A percentile compares a stretch with the other conserved stretches of the same genome.
phyloP scores from a whole-genome alignment of 2,888 invertebrate genomes.

The Herminia tarsipennalis region DNA sequence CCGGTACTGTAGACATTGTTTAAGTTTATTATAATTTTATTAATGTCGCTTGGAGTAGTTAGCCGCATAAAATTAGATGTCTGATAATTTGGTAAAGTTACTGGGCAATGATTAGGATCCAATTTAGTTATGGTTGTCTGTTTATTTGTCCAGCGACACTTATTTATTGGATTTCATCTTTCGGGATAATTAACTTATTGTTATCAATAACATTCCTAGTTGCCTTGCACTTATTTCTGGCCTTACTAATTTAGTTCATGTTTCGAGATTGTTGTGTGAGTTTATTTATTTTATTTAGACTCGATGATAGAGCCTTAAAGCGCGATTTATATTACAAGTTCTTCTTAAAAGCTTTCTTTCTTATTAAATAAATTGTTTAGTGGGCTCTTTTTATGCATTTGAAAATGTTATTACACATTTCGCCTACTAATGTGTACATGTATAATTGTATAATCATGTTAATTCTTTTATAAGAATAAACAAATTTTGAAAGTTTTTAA shows the following conservation, averaged over 20 bases:
- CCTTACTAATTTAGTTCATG: neutral
- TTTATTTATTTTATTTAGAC: neutral
- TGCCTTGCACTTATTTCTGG: neutral
- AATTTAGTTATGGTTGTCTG: neutral
- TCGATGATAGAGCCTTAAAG: neutral
- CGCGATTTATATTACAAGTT: neutral
- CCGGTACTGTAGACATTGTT: no score
- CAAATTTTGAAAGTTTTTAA: no score
- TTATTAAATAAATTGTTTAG: no score
- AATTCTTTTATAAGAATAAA: no score
- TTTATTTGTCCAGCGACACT: neutral
- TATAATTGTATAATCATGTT: no score
- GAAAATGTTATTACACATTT: no score
- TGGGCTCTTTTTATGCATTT: no score
- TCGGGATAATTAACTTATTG: neutral
- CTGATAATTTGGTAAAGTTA: neutral
- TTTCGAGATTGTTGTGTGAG: neutral
- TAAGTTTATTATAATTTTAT: neutral
- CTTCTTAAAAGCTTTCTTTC: neutral
- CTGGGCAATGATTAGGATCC: neutral
- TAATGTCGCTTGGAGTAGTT: neutral
- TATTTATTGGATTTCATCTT: neutral
- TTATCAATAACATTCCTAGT: neutral
- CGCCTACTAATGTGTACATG: no score
- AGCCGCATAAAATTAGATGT: neutral